These are phyloP conservation scores for Crenichthys baileyi DNA, from an alignment of 2,797 vertebrate genomes.

Conservation along the genomic window DNA sequence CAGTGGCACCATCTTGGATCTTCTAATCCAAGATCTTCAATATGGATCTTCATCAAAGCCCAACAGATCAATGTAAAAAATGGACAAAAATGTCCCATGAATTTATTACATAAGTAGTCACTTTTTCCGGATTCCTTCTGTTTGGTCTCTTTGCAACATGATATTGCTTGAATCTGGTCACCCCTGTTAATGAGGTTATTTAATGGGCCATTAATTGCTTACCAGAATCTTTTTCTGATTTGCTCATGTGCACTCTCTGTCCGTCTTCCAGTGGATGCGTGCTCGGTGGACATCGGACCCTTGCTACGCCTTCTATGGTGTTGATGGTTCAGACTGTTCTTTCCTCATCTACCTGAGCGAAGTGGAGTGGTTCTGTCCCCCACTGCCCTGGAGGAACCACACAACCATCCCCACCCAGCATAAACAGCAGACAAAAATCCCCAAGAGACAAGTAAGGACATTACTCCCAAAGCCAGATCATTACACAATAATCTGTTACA, in stretches of 20 bases:
- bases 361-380: slow-evolving; percentile 97
- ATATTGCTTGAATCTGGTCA: not conserved
- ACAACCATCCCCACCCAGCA: slow-evolving; percentile 77
- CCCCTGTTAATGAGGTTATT: not conserved
- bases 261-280: slow-evolving; percentile 88
- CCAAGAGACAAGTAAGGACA: slow-evolving; percentile 84
- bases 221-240: not conserved
- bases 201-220: not conserved
- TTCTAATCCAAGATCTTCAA: no score
- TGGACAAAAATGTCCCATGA: no score
- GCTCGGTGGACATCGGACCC: slow-evolving; percentile 98
- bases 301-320: slow-evolving; percentile 95
- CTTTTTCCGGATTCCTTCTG: not conserved
- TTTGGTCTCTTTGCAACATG: not conserved
- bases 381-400: slow-evolving; percentile 89
- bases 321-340: slow-evolving; percentile 96
- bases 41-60: no score
- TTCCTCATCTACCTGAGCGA: slow-evolving; percentile 97
- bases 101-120: no score
- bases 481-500: not conserved
- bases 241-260: not conserved
- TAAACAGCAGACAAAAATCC: slow-evolving; percentile 62
- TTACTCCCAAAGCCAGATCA: not conserved
- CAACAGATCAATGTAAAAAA: no score
- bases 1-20: no score